Conservation (phyloP, 2,113 vertebrate species). For the Calidris pygmaea region DNA sequence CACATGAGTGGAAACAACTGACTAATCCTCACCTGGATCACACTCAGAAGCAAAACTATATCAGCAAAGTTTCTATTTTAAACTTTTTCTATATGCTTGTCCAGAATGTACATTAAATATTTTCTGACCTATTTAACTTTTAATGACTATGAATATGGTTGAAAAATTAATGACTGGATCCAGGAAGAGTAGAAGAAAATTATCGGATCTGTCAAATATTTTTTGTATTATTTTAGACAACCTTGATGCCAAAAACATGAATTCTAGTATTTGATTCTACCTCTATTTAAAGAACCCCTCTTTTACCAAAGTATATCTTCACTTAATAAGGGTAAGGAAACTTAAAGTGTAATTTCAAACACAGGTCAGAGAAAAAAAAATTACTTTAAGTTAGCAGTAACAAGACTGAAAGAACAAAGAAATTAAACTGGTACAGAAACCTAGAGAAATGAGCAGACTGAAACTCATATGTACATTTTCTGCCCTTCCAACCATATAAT, state of each 20-base stretch:
- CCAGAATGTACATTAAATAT: not conserved
- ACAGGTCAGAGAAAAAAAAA: not conserved
- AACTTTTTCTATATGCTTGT: not conserved
- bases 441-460: not conserved
- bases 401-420: not conserved
- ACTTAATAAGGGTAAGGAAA: not conserved
- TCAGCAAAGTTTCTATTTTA: not conserved
- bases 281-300: not conserved
- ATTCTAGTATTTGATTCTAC: not conserved
- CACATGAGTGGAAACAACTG: not conserved
- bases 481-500: not conserved
- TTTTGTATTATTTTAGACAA: not conserved
- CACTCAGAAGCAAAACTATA: not conserved
- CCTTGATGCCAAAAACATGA: not conserved
- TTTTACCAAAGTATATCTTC: not conserved
- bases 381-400: not conserved
- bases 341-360: not conserved
- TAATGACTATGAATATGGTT: not conserved
- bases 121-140: slow-evolving; percentile 6
- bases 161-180: not conserved
- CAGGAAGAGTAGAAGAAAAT: not conserved
- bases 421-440: not conserved
- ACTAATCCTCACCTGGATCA: not conserved
- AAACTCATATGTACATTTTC: not conserved
- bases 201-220: not conserved